Evolutionary conservation across 2,888 invertebrate species (phyloP).

Genomic region (Clistopyga incitator): DNA sequence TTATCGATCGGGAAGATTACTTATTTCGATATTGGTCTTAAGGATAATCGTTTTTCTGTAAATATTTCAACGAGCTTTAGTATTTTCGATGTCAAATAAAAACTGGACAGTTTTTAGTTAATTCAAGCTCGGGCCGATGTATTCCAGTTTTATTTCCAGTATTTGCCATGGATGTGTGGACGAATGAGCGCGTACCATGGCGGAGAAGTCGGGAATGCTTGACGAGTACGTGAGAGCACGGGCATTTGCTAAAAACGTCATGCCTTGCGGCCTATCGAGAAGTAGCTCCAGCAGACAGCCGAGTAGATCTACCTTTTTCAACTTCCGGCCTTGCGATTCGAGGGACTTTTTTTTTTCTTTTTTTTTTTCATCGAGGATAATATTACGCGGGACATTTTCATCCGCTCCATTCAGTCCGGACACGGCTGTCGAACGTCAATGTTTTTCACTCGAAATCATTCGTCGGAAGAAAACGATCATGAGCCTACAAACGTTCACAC

Average conservation of each 20-base stretch:
- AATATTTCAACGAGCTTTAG: not conserved
- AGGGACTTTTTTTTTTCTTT: conserved; percentile 40
- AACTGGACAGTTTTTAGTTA: not conserved
- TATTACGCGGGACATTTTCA: conserved; percentile 31
- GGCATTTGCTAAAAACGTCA: conserved; percentile 50
- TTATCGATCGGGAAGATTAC: not conserved
- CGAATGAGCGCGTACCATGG: conserved; percentile 9
- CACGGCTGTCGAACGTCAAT: conserved; percentile 53
- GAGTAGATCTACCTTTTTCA: conserved; percentile 55
- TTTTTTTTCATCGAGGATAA: conserved; percentile 9
- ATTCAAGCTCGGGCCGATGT: not conserved
- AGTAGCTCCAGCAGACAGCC: not conserved
- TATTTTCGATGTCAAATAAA: not conserved
- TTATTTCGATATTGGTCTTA: too few species aligned
- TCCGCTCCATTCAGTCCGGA: conserved; percentile 30
- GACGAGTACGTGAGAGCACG: conserved; percentile 54
- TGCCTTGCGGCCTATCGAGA: not conserved
- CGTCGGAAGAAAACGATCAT: conserved; percentile 20
- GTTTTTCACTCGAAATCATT: conserved; percentile 40
- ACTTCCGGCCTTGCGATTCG: conserved; percentile 60
- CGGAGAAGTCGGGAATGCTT: conserved; percentile 40
- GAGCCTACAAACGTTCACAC: conserved; percentile 1
- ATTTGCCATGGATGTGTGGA: not conserved
- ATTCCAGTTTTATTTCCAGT: not conserved
- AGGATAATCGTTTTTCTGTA: too few species aligned